Evolutionary conservation across 2,888 invertebrate species (phyloP), one percentile per base, ranked within the genome.

Genomic region (Drosophila mulleri): DNA sequence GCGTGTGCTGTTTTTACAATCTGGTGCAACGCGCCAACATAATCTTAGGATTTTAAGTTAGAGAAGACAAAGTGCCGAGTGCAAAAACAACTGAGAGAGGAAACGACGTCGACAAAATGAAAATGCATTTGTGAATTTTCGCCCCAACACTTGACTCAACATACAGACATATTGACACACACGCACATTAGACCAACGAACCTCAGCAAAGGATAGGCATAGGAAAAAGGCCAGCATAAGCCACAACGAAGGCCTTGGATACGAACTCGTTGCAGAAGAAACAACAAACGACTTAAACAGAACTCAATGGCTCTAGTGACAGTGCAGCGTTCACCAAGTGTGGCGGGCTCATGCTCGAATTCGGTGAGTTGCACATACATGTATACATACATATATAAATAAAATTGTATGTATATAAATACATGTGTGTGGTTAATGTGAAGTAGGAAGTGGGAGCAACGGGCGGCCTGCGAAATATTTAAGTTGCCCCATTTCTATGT

Each of bases 311-410:
- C 96, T 92, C 94, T 96, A 92, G 95, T 96, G 93, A 96, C 95
- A 89, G 95, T 96, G 91, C 95, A 95, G 92, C 94, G 96, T 91
- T 95, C 95, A 87, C 95, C 95, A 87, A 95, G 95, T 94, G 94
- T 95, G 89, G 94, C 94, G 93, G 95, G 94, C 93, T 95, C 95
- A 73, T 92, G 92, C 86, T 92, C 92, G 84, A 92, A 92, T 90
- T 92, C 92, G 92, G 93, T 93, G 88, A 92, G 91, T 80, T 70
- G 26, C 45, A 18, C 6, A 45, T 44, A 37, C 26, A 42, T 62
- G 62, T 45, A 14, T 39, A 50, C 35, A 14, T 39, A 50, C 35
- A 44, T 62, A 74, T 53, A 29, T 45, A 50, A 20, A 26, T 41
- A 65, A 12, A 45, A 29, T 29, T 29, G 29, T 44, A 37, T n/a